Evolutionary conservation across 2,113 vertebrate genomes (phyloP), one percentile per base, ranked within the genome.

Genomic region (Taxidea taxus): DNA sequence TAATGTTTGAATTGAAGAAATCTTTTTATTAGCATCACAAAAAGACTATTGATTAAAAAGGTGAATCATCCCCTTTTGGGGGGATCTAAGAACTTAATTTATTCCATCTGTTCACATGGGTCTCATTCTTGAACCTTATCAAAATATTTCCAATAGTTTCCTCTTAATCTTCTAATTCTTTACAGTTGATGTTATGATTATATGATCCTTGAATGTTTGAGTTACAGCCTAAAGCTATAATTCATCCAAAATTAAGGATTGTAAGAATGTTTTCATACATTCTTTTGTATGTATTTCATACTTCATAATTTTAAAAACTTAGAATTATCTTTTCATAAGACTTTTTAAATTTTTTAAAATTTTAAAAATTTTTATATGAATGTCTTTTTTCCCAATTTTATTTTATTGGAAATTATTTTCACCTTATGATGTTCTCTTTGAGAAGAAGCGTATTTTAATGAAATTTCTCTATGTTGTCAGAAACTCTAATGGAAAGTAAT

Each of bases 1-100:
- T 64, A 83, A 74, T 81, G 58, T 87, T 96, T 23, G 27, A 82
- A 90, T 94, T 44, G 31, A 94, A 90, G 9, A 96, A 51, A 56
- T 39, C 15, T 83, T 92, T 96, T 94, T 86, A 54, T 4, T 3
- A 91, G 44, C 21, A 47, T 62, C 31, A 66, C 12, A 42, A 64
- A 87, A 74, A 86, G 11, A 13, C 4, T 85, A 21, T 56, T 84
- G 77, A 77, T 94, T n/a, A 47, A 95, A 90, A 83, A 37, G 3
- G 11, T 51, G 31, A 47, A 60, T 87, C n/a, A 54, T 44, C 8
- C 27, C 13, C 91, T 96, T 58, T 15, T 13, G 44, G 34, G 37
- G 56, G 29, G 1, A 34, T 96, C 66, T 27, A 21, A 51, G 60
- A 86, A 94, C n/a, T 68, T 70, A 64, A 80, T 84, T 68, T 49